Base-by-base conservation (phyloP, 2,797 vertebrate genomes). In the Enteromius afrohamiltoni region DNA sequence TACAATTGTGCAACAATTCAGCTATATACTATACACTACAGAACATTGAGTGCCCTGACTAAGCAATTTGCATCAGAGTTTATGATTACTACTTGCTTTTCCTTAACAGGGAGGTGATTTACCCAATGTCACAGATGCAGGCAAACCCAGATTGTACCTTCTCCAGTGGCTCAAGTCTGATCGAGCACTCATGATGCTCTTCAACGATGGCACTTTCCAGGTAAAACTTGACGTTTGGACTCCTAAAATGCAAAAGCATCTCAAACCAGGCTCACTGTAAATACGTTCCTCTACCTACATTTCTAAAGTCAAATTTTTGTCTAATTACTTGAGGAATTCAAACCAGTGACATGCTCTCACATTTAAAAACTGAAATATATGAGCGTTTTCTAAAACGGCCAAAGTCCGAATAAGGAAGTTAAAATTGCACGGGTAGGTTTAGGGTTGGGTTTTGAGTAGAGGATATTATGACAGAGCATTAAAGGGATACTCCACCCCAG, bases 151-250 rank as follows among this genome's bases (percentile, higher is more conserved):
- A 60, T 92, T 97, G 84, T 96, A 96, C 88, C 95, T 97, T 75
- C 92, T 97, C 55, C 96, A 97, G 88, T 97, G 96, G 96, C 91
- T 97, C 34, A 97, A 97, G 87, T 97, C 96, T 55, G 96, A 97
- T 83, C 96, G 95, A 83, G 96, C 96, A 16, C 91, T 97, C 84
- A 96, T 97, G 96, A 97, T 97, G 96, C 95, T 97, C 9, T 97
- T 97, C 88, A 97, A 96, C 40, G 95, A 97, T 76, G 96, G 96
- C 92, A 96, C 96, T 0, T 96, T 97, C 92, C 96, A 97, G 93
- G 96, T 97, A 94, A 91, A 67, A 16, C 68, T 1, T 58, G 13
- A 4, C 6, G 1, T 19, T 17, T 64, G 55, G 42, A 45, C 19
- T 16, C 10, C 31, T 29, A 29, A 21, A n/a, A 31, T 51, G 6